Evolutionary conservation across 2,113 vertebrate species (phyloP).

Genomic region (Pituophis catenifer): DNA sequence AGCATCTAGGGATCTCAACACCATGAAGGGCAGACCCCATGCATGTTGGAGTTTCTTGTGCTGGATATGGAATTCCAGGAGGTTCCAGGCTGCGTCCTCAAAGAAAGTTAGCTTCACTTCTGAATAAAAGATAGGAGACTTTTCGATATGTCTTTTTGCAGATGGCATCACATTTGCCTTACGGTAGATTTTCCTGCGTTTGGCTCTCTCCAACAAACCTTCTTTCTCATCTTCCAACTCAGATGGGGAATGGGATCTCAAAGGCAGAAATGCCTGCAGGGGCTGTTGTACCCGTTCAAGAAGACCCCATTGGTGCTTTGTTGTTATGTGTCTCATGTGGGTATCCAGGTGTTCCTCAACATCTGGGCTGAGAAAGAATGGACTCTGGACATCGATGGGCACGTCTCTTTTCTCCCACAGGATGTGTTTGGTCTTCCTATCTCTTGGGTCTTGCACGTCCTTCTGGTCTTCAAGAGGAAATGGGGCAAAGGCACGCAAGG

Average conservation of each 20-base stretch:
- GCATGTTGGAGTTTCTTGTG: not conserved
- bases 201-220: not conserved
- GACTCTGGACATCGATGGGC: not conserved
- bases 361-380: not conserved
- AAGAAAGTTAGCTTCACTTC: too few species aligned
- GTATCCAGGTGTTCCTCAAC: not conserved
- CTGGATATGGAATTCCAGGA: not conserved
- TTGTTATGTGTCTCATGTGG: not conserved
- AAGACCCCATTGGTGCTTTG: not conserved
- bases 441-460: not conserved
- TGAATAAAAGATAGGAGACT: too few species aligned
- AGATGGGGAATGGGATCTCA: not conserved
- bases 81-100: too few species aligned
- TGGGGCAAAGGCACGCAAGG: not conserved
- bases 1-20: not conserved
- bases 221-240: not conserved
- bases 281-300: not conserved
- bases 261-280: not conserved
- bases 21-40: not conserved
- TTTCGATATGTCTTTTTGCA: too few species aligned
- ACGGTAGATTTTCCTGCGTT: not conserved
- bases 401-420: not conserved
- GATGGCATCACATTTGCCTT: not conserved
- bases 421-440: fast-evolving
- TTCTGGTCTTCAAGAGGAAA: not conserved